phyloP scores from a whole-genome alignment of 1,140 invertebrate species.

The Scaptodrosophila lebanonensis region DNA sequence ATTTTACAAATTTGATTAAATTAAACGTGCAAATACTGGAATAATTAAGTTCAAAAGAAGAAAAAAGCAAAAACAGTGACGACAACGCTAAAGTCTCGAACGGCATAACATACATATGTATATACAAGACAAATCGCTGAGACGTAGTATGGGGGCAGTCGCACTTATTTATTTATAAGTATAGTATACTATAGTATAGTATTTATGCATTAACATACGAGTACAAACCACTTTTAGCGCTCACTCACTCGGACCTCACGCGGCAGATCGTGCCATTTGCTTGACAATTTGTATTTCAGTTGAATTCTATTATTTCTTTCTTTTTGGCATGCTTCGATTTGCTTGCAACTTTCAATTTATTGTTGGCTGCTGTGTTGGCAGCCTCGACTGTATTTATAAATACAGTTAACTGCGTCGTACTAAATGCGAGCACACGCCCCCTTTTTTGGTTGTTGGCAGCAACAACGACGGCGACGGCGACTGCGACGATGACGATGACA shows the following conservation, averaged over 20 bases:
- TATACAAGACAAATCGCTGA: too few relatives aligned
- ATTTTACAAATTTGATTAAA: conserved; percentile 29
- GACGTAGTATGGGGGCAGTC: too few relatives aligned
- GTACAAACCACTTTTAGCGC: too few relatives aligned
- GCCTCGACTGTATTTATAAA: conserved; percentile 31
- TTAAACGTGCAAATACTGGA: conserved; percentile 31
- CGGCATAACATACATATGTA: conserved; percentile 1
- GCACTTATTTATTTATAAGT: conserved; percentile 68
- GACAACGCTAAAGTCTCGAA: conserved; percentile 4
- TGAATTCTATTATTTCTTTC: too few relatives aligned
- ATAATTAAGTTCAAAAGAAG: conserved; percentile 22
- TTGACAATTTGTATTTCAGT: too few relatives aligned
- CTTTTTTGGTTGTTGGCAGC: conserved; percentile 23
- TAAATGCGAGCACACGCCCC: conserved; percentile 36
- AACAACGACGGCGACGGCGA: conserved; percentile 15
- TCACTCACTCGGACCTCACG: neutral
- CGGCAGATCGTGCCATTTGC: conserved; percentile 1
- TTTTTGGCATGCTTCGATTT: too few relatives aligned
- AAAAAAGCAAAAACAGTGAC: conserved; percentile 35
- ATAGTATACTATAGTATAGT: too few relatives aligned
- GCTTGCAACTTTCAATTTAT: neutral
- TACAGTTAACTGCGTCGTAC: too few relatives aligned
- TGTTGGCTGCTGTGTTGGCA: conserved; percentile 8
- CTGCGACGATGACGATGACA: conserved; percentile 2
- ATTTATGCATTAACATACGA: conserved; percentile 54